Percentiles rank a stretch among this genome's conserved stretches.
Conservation (phyloP, 2,888 invertebrate species). For the Apamea sordens region DNA sequence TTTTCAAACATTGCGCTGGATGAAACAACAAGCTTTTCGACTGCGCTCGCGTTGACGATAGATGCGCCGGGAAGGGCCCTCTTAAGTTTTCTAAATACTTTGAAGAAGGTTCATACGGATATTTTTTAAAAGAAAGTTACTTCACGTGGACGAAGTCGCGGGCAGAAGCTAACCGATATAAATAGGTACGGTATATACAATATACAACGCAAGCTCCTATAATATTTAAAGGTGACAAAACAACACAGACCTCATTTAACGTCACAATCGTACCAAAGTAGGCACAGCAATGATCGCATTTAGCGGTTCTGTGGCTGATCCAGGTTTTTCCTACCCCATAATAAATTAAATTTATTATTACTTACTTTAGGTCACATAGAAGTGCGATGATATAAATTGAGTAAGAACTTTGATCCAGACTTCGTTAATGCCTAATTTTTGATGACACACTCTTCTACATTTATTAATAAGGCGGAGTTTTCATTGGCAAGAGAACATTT, state of each 20-base stretch:
- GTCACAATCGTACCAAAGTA: conserved; percentile 11
- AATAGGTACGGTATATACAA: no score
- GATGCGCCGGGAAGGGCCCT: no score
- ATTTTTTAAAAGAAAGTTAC: no score
- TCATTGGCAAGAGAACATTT: background rate
- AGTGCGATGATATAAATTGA: conserved; percentile 6
- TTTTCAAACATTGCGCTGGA: no score
- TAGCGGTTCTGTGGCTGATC: conserved; percentile 32
- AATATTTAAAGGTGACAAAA: conserved; percentile 25
- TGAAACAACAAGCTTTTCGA: no score
- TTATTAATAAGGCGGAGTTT: conserved; percentile 2
- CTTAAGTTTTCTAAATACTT: no score
- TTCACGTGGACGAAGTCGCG: no score
- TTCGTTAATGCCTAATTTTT: conserved; percentile 18
- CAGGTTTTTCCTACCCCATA: conserved; percentile 35
- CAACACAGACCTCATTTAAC: conserved; percentile 28
- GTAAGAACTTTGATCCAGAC: conserved; percentile 10
- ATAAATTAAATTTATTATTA: conserved; percentile 38
- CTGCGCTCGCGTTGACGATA: no score
- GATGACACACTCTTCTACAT: conserved; percentile 10
- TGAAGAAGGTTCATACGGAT: no score
- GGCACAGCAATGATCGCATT: conserved; percentile 7
- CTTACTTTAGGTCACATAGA: conserved; percentile 41
- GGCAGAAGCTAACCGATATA: background rate
- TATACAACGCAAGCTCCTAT: background rate